A percentile compares a stretch with the other conserved stretches of the same genome.
Evolutionary conservation across 2,797 vertebrate species (phyloP).

Genomic region (Corythornis leucogaster): DNA sequence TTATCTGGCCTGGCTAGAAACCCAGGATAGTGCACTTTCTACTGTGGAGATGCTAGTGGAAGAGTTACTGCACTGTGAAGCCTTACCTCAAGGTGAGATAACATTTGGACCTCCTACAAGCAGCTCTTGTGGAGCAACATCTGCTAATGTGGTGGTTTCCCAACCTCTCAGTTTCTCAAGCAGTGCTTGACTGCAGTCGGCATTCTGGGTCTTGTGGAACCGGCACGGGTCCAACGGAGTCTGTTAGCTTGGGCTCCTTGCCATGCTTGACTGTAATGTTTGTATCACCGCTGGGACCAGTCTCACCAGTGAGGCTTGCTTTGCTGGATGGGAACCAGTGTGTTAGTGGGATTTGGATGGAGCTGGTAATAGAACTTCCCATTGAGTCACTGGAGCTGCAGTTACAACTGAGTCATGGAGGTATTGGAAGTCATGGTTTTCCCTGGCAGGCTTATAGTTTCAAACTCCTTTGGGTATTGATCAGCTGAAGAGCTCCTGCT

Average conservation of each 20-base stretch:
- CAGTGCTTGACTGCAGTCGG: constrained; percentile 5
- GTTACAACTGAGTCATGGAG: constrained; percentile 49
- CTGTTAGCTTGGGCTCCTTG: constrained; percentile 67
- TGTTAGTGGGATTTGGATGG: constrained; percentile 37
- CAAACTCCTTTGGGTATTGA: neutral
- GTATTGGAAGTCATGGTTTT: constrained; percentile 10
- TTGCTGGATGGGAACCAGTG: constrained; percentile 53
- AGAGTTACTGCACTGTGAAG: neutral
- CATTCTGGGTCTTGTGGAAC: constrained; percentile 54
- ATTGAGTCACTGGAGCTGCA: constrained; percentile 60
- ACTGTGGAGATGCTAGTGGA: neutral
- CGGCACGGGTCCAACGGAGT: constrained; percentile 29
- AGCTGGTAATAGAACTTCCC: constrained; percentile 36
- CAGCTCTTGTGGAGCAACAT: constrained; percentile 47
- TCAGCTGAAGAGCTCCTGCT: neutral
- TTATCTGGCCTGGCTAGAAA: constrained; percentile 9
- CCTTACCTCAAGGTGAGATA: constrained; percentile 57
- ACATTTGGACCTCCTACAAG: constrained; percentile 60
- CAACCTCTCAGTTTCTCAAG: constrained; percentile 57
- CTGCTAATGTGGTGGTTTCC: constrained; percentile 66
- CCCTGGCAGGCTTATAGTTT: neutral
- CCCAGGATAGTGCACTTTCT: neutral
- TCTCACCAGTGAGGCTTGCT: constrained; percentile 65
- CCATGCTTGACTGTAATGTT: constrained; percentile 21
- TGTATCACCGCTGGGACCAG: constrained; percentile 50